Percentiles rank a stretch among this genome's conserved stretches.
These are phyloP conservation scores for Apodemus sylvaticus DNA, from an alignment of 2,113 vertebrate genomes.

Conservation along the genomic window DNA sequence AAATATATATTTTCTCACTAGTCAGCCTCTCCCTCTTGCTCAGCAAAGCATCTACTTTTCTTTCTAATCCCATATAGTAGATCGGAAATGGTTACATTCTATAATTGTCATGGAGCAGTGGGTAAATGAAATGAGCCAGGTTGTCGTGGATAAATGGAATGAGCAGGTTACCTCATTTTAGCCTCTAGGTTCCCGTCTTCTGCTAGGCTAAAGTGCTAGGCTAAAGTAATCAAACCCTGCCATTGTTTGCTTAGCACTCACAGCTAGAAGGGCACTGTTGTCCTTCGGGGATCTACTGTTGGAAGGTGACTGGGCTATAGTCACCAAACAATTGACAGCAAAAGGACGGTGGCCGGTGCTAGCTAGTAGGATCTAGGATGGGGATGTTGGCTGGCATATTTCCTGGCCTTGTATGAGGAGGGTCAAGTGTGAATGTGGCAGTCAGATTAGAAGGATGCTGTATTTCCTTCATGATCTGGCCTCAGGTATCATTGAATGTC, in stretches of 20 bases:
- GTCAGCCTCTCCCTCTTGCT: neutral
- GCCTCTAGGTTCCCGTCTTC: neutral
- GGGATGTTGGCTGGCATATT: neutral
- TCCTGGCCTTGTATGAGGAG: neutral
- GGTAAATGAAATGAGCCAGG: too few relatives aligned
- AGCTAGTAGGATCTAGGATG: neutral
- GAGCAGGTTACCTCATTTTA: neutral
- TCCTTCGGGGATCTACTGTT: neutral
- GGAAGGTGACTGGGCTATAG: neutral
- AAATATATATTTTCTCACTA: neutral
- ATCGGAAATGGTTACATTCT: neutral
- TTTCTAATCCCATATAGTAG: neutral
- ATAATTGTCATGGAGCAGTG: neutral
- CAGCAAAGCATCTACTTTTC: neutral
- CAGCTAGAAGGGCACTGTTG: neutral
- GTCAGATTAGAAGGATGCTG: neutral
- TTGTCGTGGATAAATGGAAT: too few relatives aligned
- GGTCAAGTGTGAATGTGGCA: neutral
- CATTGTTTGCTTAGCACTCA: neutral
- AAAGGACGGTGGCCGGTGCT: neutral
- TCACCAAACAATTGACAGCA: neutral
- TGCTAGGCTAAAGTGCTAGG: too few relatives aligned
- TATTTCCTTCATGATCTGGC: neutral
- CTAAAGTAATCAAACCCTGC: neutral
- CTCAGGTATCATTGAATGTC: neutral